Evolutionary conservation across 2,797 vertebrate species (phyloP).

Genomic region (Poecilia wingei): DNA sequence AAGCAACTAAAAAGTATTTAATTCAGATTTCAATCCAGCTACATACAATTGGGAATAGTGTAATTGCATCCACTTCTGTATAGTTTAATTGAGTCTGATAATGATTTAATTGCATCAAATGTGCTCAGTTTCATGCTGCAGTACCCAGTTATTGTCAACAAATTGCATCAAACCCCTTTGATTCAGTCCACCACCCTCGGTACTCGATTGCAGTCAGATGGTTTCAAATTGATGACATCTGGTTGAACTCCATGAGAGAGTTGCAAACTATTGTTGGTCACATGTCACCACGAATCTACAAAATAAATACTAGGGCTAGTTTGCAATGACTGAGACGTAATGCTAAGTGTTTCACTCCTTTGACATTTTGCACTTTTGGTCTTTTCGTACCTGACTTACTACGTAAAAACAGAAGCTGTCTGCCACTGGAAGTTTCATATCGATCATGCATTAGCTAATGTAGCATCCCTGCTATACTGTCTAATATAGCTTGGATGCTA

Average conservation of each 20-base stretch:
- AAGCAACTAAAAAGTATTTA: background rate
- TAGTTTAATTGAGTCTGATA: background rate
- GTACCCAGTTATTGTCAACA: background rate
- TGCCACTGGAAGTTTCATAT: background rate
- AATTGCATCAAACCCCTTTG: background rate
- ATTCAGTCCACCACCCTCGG: background rate
- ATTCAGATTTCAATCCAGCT: background rate
- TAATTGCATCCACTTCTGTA: background rate
- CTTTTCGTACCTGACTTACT: background rate
- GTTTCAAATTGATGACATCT: constrained; percentile 3
- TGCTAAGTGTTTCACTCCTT: background rate
- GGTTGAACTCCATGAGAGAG: background rate
- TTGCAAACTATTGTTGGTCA: background rate
- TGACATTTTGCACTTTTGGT: background rate
- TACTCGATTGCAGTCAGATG: background rate
- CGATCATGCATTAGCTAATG: background rate
- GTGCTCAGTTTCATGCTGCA: constrained; percentile 3
- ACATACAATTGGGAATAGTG: background rate
- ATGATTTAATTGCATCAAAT: background rate
- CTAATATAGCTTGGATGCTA: too few relatives aligned
- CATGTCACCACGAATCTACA: background rate
- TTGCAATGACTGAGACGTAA: background rate
- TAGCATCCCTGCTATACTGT: background rate
- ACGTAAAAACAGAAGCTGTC: background rate
- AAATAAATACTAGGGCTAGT: background rate